These are phyloP conservation scores for Parapsyche elsis DNA, from an alignment of 1,140 invertebrate genomes.

Conservation along the genomic window DNA sequence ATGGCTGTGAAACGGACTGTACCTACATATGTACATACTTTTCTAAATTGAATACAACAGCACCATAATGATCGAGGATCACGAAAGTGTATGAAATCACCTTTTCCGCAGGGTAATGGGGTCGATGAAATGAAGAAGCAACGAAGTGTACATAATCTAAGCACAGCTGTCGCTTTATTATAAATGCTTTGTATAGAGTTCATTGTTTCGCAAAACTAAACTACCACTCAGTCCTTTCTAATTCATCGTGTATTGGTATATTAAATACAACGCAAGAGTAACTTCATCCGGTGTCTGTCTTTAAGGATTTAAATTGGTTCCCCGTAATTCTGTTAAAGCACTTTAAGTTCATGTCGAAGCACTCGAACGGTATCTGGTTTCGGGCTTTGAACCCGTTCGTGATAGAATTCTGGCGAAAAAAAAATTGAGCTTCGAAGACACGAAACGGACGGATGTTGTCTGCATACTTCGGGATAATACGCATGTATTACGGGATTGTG, in stretches of 20 bases:
- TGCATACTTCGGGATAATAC: background rate
- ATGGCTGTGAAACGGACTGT: no score
- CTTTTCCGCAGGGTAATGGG: background rate
- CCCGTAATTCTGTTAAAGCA: background rate
- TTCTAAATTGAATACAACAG: no score
- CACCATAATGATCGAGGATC: no score
- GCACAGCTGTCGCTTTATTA: background rate
- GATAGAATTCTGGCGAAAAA: constrained; percentile 37
- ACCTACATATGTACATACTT: no score
- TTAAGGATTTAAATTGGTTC: no score
- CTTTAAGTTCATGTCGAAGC: background rate
- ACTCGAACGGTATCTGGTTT: constrained; percentile 22
- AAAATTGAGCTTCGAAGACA: background rate
- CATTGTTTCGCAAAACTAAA: background rate
- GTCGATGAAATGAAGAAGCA: background rate
- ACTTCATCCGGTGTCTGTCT: no score
- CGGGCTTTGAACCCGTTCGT: constrained; percentile 39
- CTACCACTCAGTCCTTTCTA: background rate
- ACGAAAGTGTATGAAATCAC: background rate
- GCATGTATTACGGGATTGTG: background rate
- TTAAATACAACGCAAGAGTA: no score
- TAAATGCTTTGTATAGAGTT: background rate
- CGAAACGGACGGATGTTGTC: constrained; percentile 21
- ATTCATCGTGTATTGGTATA: background rate
- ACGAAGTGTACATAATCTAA: background rate